Base-by-base conservation (phyloP, 1,140 invertebrate species). In the Steinernema feltiae region DNA sequence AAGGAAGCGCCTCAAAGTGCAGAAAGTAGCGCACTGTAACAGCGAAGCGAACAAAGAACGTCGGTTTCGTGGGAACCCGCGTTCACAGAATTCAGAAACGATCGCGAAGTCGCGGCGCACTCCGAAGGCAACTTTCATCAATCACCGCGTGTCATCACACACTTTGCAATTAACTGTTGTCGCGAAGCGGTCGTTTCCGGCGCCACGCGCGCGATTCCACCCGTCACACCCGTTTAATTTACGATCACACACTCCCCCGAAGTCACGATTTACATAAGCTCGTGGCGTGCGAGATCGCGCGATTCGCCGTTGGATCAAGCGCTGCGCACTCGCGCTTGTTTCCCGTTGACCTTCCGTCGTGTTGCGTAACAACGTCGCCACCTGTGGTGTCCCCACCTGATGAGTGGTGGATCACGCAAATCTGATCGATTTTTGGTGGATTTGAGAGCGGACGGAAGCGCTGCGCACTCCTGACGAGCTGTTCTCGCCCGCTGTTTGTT, bases 201-300 rank as follows among this genome's bases (percentile, higher is more conserved):
- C 24, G n/a, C n/a, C n/a, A n/a, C n/a, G n/a, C n/a, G 35, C 35
- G 18, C 35, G 35, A 7, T 41, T 41, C 18, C 53, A 21, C 24
- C 53, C 53, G 53, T 63, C 53, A 63, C 53, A 63, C 53, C 53
- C 53, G 53, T 63, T 63, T 63, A 63, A 63, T 63, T 63, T 63
- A 63, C 53, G 53, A 63, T 27, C 12, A 63, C 7, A 3, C 3
- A 15, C 15, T 18, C n/a, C n/a, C n/a, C n/a, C n/a, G n/a, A n/a
- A n/a, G n/a, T n/a, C n/a, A n/a, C n/a, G n/a, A n/a, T n/a, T n/a
- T n/a, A n/a, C n/a, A n/a, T n/a, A n/a, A n/a, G n/a, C n/a, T n/a
- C 18, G 18, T 41, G 35, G 35, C 35, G 18, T 7, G 35, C 35
- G 18, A 41, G 35, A 41, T 41, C 18, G 35, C 7, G 35, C 7